Percentiles rank a stretch among this genome's conserved stretches.
Evolutionary conservation across 2,888 invertebrate genomes (phyloP).

Genomic region (Caenorhabditis plicata): DNA sequence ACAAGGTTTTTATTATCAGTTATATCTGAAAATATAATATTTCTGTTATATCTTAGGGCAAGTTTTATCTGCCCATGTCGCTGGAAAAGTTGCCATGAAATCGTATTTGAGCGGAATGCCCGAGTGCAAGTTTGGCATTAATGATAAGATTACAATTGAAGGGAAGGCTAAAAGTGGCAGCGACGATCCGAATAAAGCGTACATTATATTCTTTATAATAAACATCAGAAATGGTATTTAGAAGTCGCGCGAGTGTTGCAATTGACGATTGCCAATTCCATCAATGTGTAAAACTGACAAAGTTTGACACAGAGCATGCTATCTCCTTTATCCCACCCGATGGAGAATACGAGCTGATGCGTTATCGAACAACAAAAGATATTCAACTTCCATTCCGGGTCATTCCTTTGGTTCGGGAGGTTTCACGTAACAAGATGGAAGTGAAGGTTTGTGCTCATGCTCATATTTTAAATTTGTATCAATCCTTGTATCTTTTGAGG

Average conservation of each 20-base stretch:
- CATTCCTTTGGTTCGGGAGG: constrained; percentile 95
- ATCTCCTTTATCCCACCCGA: constrained; percentile 99
- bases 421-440: constrained; percentile 98
- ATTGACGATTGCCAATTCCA: constrained; percentile 99
- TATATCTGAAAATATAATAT: not conserved
- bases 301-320: constrained; percentile 99
- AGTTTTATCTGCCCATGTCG: constrained; percentile 96
- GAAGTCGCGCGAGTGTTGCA: constrained; percentile 91
- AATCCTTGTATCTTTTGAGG: constrained; percentile 66
- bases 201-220: not conserved
- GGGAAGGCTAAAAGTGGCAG: constrained; percentile 71
- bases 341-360: constrained; percentile 99
- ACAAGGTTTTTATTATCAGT: constrained; percentile 75
- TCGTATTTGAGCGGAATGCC: constrained; percentile 99
- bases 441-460: constrained; percentile 74
- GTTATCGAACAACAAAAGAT: constrained; percentile 98
- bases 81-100: constrained; percentile 99
- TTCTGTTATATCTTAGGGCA: constrained; percentile 75
- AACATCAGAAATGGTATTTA: constrained; percentile 28
- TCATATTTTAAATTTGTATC: not conserved
- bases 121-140: constrained; percentile 98
- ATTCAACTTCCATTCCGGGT: constrained; percentile 98
- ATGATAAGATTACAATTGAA: constrained; percentile 99
- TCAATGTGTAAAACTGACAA: constrained; percentile 97
- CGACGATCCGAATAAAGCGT: constrained; percentile 77